Base-by-base conservation (phyloP, 2,797 vertebrate species). In the Chiropotes sagulatus region DNA sequence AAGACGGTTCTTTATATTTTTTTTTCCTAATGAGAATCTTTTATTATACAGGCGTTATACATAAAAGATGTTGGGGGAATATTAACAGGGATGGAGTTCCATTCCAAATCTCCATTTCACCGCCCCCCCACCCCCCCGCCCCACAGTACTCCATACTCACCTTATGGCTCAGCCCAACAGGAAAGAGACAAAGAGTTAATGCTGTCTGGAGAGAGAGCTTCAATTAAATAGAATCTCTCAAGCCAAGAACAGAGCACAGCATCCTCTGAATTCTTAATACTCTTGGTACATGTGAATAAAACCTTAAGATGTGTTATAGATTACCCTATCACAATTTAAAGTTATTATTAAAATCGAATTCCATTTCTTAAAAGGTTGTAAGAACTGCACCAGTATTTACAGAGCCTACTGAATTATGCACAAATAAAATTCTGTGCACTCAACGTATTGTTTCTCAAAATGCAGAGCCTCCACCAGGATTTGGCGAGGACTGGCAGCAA, bases 371-470 rank as follows among this genome's bases (percentile, higher is more conserved):
- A 99, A 99, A 98, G 98, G 98, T 98, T 98, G 58, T 98, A 99
- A 99, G 99, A 99, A 99, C 99, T 99, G 98, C 99, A 99, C 99
- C 99, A 99, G 97, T 99, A 99, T 99, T 99, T 99, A 99, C 99
- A 99, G 98, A 99, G 99, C 99, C 99, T 99, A 99, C 99, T 99
- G 99, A 99, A 99, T 99, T 99, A 99, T 99, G 99, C 99, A 99
- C 99, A 99, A 99, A 99, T 99, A 99, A 99, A 93, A 93, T 99
- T 99, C 99, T 99, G 99, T 99, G 99, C 99, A 99, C 99, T 98
- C 98, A 99, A 99, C 98, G 99, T 96, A 98, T 94, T 96, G 93
- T 97, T 98, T 98, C 98, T 98, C 98, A 98, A 98, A 98, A 98
- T 93, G 98, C 97, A 99, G 98, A 98, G 98, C 98, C 98, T 98